These are phyloP conservation scores for Encarsia formosa DNA, from an alignment of 2,888 invertebrate genomes.

Conservation along the genomic window DNA sequence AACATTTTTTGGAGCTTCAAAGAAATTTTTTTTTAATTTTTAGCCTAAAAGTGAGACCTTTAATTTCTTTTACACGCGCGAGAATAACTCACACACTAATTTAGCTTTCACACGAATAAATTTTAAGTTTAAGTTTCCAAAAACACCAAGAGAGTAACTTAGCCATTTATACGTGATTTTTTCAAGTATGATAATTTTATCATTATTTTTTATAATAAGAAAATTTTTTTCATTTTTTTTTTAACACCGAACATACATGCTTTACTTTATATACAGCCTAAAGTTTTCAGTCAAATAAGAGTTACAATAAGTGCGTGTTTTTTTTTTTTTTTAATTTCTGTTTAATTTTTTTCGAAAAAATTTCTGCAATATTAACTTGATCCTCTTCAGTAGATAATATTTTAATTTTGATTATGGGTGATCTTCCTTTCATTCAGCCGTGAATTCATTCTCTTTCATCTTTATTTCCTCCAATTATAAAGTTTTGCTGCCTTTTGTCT, in stretches of 20 bases:
- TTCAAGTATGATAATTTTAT: conserved; percentile 32
- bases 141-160: conserved; percentile 51
- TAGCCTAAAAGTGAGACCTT: conserved; percentile 47
- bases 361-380: neutral
- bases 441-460: neutral
- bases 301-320: conserved; percentile 38
- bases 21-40: conserved; percentile 31
- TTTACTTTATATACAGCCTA: conserved; percentile 51
- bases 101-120: conserved; percentile 40
- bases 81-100: conserved; percentile 40
- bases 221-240: conserved; percentile 42
- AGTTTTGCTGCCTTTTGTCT: neutral
- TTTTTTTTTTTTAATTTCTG: conserved; percentile 24
- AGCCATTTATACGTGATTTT: conserved; percentile 38
- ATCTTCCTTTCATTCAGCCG: neutral
- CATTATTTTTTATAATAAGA: conserved; percentile 37
- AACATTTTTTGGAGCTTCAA: conserved; percentile 15
- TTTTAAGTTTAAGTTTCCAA: conserved; percentile 47
- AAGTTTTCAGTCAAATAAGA: conserved; percentile 49
- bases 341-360: conserved; percentile 1
- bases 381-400: too few relatives aligned
- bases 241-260: conserved; percentile 51
- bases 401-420: conserved; percentile 21
- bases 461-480: conserved; percentile 1
- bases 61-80: conserved; percentile 39